These are phyloP conservation scores for Atopsyche davidsoni DNA, from an alignment of 1,140 invertebrate genomes.

Conservation along the genomic window DNA sequence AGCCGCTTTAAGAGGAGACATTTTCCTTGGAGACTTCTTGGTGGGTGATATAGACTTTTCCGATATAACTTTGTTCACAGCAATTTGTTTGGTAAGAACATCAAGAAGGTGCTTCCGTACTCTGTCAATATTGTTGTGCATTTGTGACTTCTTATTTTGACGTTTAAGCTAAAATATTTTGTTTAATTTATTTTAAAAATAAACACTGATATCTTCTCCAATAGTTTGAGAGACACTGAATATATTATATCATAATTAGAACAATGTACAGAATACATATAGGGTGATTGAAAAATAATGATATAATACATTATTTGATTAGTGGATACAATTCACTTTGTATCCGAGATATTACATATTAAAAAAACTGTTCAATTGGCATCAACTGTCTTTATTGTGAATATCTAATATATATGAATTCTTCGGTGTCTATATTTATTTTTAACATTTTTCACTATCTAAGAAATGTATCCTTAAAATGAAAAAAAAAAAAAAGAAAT, in stretches of 20 bases:
- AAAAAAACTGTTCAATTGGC: no score
- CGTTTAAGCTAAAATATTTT: conserved; percentile 59
- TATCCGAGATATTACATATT: no score
- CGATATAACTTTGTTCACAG: conserved; percentile 53
- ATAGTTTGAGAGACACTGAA: no score
- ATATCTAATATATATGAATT: no score
- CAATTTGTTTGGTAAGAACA: conserved; percentile 54
- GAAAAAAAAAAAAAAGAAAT: no score
- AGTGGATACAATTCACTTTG: no score
- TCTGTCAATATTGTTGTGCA: conserved; percentile 64
- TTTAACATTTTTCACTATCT: no score
- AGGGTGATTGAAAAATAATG: conserved; percentile 9
- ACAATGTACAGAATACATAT: no score
- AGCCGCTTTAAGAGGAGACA: conserved; percentile 25
- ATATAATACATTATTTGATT: neutral
- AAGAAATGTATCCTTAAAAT: no score
- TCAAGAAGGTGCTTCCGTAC: conserved; percentile 65
- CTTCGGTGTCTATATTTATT: no score
- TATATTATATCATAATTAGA: no score
- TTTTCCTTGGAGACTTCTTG: conserved; percentile 33
- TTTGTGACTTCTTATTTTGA: conserved; percentile 68
- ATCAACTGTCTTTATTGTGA: no score
- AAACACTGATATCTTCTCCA: neutral
- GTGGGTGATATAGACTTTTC: conserved; percentile 49
- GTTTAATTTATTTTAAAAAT: conserved; percentile 5